Evolutionary conservation across 2,888 invertebrate genomes (phyloP).

Genomic region (Mayetiola destructor): DNA sequence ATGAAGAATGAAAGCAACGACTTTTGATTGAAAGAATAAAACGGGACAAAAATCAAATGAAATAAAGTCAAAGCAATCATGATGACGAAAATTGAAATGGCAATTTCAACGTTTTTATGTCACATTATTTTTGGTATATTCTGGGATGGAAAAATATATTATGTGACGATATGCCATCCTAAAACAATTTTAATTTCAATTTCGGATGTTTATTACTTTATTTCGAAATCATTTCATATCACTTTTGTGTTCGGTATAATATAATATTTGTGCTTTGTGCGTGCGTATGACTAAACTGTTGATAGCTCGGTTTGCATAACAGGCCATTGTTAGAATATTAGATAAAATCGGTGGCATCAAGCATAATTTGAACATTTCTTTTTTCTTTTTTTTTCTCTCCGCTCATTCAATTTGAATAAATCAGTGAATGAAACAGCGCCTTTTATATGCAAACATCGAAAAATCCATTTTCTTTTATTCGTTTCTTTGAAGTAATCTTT

Average conservation of each 20-base stretch:
- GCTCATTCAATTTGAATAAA: background rate
- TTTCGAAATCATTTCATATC: background rate
- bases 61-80: conserved; percentile 2
- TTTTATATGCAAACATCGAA: too few species aligned
- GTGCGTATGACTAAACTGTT: too few species aligned
- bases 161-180: too few species aligned
- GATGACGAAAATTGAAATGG: conserved; percentile 10
- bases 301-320: background rate
- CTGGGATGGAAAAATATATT: too few species aligned
- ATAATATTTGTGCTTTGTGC: background rate
- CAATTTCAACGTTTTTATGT: background rate
- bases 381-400: background rate
- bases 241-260: too few species aligned
- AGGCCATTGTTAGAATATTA: background rate
- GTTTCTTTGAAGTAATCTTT: too few species aligned
- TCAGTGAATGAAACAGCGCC: background rate
- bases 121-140: background rate
- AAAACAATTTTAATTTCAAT: background rate
- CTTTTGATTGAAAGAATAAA: too few species aligned
- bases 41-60: too few species aligned
- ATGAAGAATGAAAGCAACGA: too few species aligned
- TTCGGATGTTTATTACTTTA: conserved; percentile 9
- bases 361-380: too few species aligned
- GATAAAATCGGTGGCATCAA: background rate
- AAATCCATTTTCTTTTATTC: too few species aligned